Evolutionary conservation across 2,797 vertebrate species (phyloP).

Genomic region (Channallabes apus): DNA sequence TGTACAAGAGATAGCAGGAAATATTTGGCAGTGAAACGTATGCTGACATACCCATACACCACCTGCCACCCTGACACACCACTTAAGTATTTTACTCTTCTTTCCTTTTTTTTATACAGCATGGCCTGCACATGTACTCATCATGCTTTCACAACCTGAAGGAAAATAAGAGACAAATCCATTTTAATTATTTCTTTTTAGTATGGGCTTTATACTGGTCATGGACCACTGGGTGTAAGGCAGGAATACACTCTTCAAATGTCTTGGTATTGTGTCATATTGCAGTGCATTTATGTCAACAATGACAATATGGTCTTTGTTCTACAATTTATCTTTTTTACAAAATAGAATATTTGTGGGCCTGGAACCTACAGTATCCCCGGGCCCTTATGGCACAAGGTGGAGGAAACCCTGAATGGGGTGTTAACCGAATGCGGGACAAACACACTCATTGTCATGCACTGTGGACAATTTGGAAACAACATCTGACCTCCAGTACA

Average conservation of each 20-base stretch:
- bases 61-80: conserved; percentile 24
- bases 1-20: neutral
- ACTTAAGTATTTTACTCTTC: neutral
- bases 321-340: neutral
- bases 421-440: too few species aligned
- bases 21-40: neutral
- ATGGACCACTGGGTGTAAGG: neutral
- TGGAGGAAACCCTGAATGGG: too few species aligned
- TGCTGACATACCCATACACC: neutral
- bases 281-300: neutral
- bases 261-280: neutral
- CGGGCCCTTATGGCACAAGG: too few species aligned
- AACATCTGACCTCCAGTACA: too few species aligned
- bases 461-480: too few species aligned
- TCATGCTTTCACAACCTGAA: neutral
- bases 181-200: neutral
- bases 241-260: neutral
- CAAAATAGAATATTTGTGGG: neutral
- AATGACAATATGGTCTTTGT: neutral
- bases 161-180: neutral
- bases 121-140: conserved; percentile 48
- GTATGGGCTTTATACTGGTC: neutral
- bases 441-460: too few species aligned
- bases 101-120: conserved; percentile 51
- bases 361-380: too few species aligned